Evolutionary conservation across 2,888 invertebrate species (phyloP).

Genomic region (Apantesis nais): DNA sequence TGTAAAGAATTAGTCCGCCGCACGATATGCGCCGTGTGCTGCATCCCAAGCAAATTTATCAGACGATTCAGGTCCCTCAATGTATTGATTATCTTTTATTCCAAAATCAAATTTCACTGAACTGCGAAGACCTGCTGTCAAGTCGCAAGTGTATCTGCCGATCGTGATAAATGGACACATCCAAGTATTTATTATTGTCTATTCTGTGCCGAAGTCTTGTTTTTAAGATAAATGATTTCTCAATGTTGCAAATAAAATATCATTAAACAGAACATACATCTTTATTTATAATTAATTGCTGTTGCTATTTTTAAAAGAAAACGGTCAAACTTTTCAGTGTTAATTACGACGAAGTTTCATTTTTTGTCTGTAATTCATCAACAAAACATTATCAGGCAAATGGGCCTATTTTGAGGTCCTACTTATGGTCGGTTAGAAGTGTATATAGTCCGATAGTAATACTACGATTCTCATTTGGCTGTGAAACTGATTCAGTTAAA

Average conservation of each 20-base stretch:
- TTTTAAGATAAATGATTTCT: no score
- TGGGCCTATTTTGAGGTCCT: no score
- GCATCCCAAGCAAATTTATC: conserved; percentile 27
- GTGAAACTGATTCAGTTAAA: no score
- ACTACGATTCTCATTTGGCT: no score
- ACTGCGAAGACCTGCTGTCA: neutral
- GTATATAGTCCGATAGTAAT: no score
- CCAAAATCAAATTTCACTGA: neutral
- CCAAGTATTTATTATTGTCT: neutral
- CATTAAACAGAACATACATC: no score
- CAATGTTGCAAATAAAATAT: no score
- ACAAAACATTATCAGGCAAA: neutral
- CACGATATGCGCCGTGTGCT: conserved; percentile 43
- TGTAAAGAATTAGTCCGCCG: conserved; percentile 45
- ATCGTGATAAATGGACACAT: neutral
- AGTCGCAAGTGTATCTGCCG: neutral
- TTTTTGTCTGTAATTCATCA: neutral
- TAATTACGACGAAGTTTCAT: neutral
- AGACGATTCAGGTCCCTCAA: conserved; percentile 16
- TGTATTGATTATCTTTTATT: conserved; percentile 1
- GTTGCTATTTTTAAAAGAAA: neutral
- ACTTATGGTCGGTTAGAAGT: no score
- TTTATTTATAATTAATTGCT: neutral
- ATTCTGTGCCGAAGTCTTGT: neutral
- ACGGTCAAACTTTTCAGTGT: neutral